Conservation (phyloP, 2,113 vertebrate species). For the Tauraco erythrolophus region DNA sequence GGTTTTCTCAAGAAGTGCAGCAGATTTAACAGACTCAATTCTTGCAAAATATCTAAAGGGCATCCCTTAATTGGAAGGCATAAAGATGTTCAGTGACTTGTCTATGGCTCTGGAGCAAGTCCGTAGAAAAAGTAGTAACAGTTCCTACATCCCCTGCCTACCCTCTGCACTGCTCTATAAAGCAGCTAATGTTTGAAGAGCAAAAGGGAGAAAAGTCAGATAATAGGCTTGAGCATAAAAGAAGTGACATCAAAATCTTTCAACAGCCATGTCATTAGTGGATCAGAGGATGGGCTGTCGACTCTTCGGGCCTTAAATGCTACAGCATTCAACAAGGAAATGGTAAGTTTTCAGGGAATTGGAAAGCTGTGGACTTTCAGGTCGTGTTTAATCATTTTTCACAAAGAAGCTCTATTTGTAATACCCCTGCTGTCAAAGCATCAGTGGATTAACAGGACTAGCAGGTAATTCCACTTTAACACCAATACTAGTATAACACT, state of each 20-base stretch:
- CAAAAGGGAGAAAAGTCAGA: neutral
- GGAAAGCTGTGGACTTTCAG: constrained; percentile 3
- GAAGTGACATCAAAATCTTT: constrained; percentile 57
- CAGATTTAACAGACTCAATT: neutral
- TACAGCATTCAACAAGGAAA: constrained; percentile 1
- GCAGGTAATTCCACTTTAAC: constrained; percentile 34
- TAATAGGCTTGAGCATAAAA: constrained; percentile 53
- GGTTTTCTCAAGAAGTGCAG: neutral
- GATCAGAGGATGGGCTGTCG: constrained; percentile 32
- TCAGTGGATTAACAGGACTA: constrained; percentile 44
- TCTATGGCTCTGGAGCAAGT: neutral
- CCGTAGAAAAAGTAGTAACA: neutral
- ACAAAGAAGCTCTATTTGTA: constrained; percentile 16
- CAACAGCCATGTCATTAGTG: constrained; percentile 37
- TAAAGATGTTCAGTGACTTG: neutral
- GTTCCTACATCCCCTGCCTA: neutral
- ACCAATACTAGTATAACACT: neutral
- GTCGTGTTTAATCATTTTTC: constrained; percentile 39
- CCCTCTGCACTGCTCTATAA: neutral
- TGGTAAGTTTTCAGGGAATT: constrained; percentile 1
- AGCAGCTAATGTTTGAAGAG: constrained; percentile 15
- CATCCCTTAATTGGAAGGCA: neutral
- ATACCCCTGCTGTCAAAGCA: constrained; percentile 27
- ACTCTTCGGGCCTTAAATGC: neutral
- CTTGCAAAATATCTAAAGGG: neutral